A percentile compares a stretch with the other conserved stretches of the same genome.
Evolutionary conservation across 23 tunicate genomes (phyloP).

Genomic region (Phallusia fumigata): DNA sequence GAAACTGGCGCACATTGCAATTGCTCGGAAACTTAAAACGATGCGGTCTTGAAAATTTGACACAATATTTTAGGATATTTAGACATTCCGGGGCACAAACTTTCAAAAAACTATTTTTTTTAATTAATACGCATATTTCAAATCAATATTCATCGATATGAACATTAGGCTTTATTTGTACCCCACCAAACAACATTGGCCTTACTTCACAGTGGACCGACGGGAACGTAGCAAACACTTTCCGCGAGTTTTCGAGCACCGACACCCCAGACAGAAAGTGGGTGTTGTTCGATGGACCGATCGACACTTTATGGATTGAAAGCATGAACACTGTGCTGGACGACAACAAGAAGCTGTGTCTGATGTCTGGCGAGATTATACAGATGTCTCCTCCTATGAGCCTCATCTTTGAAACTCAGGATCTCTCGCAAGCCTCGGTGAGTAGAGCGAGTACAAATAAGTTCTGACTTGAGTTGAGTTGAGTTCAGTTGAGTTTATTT

Average conservation of each 20-base stretch:
- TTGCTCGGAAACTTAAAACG: no score
- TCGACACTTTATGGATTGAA: conserved; percentile 99
- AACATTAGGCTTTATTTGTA: no score
- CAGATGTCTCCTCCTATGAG: conserved; percentile 96
- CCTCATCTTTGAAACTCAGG: conserved; percentile 96
- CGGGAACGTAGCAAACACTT: conserved; percentile 97
- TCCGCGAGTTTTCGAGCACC: conserved; percentile 91
- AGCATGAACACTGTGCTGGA: conserved; percentile 98
- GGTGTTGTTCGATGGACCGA: conserved; percentile 99
- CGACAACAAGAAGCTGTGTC: conserved; percentile 95
- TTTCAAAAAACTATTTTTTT: no score
- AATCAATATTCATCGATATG: no score
- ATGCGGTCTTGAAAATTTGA: no score
- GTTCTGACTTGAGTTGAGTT: no score
- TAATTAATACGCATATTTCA: no score
- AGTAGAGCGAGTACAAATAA: conserved; percentile 39
- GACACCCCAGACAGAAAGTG: conserved; percentile 97
- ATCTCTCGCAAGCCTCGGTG: conserved; percentile 91
- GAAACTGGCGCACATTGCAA: no score
- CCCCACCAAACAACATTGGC: no score
- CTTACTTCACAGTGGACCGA: conserved; percentile 79
- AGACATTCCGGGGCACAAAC: no score
- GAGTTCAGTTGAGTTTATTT: no score
- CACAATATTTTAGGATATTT: no score
- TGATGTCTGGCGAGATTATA: conserved; percentile 98